Evolutionary conservation across 2,888 invertebrate genomes (phyloP), one percentile per base, ranked within the genome.

Genomic region (Xestia c-nigrum): DNA sequence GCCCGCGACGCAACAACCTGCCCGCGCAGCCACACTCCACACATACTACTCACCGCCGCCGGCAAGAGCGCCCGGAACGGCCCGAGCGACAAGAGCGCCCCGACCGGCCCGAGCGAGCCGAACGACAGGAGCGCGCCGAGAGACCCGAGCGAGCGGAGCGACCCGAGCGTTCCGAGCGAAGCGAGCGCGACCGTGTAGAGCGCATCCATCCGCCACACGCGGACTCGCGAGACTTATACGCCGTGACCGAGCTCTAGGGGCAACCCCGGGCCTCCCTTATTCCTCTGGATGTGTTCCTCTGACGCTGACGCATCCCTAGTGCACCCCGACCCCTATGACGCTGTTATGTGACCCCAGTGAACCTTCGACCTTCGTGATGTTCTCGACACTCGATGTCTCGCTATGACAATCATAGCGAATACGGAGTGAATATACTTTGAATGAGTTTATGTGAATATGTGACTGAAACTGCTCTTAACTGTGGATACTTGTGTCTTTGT

Each of bases 101-200:
- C n/a, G 85, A 87, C 0, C 81, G 85, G 0, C 21, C 75, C 0
- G 85, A 85, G 2, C 81, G 97, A 93, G 85, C 95, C 94, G 85
- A 95, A 95, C 83, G 98, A 97, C 74, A 97, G 97, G 86, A 97
- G 97, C 83, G 98, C 97, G 59, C 92, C 97, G 90, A 98, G 97
- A 89, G 98, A 97, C 75, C 97, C 97, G 87, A 97, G 97, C 83
- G 98, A 97, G 12, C 75, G 10, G 85, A 86, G 1, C 72, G 87
- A 5, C 14, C 50, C 24, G 73, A 81, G 1, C 75, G 85, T 1
- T 10, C 61, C n/a, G 79, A 83, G 59, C 69, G 81, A 10, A 43
- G 73, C 67, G 78, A 85, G 61, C 77, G 85, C 12, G 90, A 76
- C 68, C 83, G 83, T 21, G 70, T 75, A 61, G 89, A 86, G 65